Percentiles rank a stretch among this genome's conserved stretches.
These are phyloP conservation scores for Lordiphosa fenestrarum DNA, from an alignment of 2,888 invertebrate species.

Conservation along the genomic window DNA sequence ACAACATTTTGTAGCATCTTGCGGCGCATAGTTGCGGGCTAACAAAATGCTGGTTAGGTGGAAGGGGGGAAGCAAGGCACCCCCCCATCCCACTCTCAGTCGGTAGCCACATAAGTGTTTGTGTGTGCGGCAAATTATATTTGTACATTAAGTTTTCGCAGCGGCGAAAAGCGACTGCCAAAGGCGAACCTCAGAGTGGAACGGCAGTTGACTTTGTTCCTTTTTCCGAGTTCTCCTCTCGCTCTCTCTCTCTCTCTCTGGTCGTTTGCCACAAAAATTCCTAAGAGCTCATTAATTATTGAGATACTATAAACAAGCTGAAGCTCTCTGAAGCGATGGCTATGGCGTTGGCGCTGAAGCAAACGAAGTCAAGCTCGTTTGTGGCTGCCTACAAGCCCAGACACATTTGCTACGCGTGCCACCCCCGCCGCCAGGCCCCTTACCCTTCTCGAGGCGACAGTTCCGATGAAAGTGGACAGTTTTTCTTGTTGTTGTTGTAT, in stretches of 20 bases:
- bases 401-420: slow-evolving; percentile 58
- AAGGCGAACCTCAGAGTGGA: slow-evolving; percentile 39
- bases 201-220: slow-evolving; percentile 71
- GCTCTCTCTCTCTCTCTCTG: slow-evolving; percentile 1
- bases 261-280: slow-evolving; percentile 68
- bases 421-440: background rate
- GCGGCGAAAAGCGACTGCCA: slow-evolving; percentile 46
- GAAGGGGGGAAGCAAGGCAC: slow-evolving; percentile 19
- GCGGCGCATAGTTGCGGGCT: slow-evolving; percentile 48
- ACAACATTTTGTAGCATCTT: slow-evolving; percentile 48
- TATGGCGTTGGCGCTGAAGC: slow-evolving; percentile 10
- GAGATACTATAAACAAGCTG: slow-evolving; percentile 74
- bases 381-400: slow-evolving; percentile 68
- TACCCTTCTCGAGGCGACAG: background rate
- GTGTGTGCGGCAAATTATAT: slow-evolving; percentile 72
- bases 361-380: slow-evolving; percentile 73
- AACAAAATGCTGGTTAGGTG: slow-evolving; percentile 51
- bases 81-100: slow-evolving; percentile 14
- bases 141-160: slow-evolving; percentile 72
- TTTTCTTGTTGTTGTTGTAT: slow-evolving; percentile 32
- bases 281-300: slow-evolving; percentile 78
- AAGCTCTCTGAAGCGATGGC: slow-evolving; percentile 21
- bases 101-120: slow-evolving; percentile 70
- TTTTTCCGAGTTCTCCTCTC: slow-evolving; percentile 21
- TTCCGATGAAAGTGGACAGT: slow-evolving; percentile 55